phyloP scores from a whole-genome alignment of 2,113 vertebrate species.

The Python bivittatus region DNA sequence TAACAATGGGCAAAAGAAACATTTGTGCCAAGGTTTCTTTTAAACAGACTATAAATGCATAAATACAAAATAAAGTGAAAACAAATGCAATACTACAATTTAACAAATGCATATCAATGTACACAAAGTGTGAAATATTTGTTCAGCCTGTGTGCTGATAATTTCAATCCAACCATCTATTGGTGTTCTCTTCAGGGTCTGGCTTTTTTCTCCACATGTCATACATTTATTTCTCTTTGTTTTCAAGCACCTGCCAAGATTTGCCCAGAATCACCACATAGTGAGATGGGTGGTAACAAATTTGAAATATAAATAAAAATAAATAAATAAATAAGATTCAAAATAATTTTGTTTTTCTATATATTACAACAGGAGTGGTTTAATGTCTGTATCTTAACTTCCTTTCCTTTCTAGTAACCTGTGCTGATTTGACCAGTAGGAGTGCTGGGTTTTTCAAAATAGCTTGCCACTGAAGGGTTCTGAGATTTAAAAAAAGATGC shows the following conservation, averaged over 20 bases:
- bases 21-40: constrained; percentile 9
- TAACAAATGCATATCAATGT: neutral
- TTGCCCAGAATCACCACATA: too few species aligned
- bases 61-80: neutral
- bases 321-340: too few species aligned
- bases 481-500: neutral
- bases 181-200: neutral
- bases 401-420: neutral
- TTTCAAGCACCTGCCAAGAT: neutral
- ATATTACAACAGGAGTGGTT: neutral
- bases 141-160: neutral
- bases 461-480: neutral
- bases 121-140: neutral
- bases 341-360: neutral
- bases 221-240: neutral
- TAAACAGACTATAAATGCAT: neutral
- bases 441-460: too few species aligned
- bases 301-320: too few species aligned
- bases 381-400: neutral
- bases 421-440: neutral
- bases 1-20: neutral
- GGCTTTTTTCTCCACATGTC: neutral
- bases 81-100: neutral
- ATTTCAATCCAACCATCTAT: neutral
- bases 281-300: too few species aligned